These are phyloP conservation scores for Momotus momota DNA, from an alignment of 2,797 vertebrate species.

Conservation along the genomic window DNA sequence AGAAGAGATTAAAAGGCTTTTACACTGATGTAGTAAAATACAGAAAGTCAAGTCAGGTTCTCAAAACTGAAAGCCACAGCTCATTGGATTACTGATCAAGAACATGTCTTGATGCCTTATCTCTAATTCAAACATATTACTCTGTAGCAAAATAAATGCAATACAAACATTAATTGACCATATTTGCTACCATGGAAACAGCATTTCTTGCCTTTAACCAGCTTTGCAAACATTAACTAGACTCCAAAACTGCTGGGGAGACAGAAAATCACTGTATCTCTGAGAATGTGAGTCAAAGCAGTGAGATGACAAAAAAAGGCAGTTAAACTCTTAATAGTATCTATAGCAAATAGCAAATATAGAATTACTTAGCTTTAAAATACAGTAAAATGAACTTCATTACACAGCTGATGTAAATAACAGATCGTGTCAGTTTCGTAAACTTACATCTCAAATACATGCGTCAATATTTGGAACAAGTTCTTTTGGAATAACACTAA, in stretches of 20 bases:
- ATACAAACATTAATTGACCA: not conserved
- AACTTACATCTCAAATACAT: not conserved
- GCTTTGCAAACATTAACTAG: not conserved
- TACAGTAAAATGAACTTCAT: not conserved
- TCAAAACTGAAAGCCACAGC: not conserved
- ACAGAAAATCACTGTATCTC: not conserved
- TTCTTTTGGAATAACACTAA: not conserved
- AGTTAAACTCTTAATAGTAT: not conserved
- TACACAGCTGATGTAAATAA: fast-evolving
- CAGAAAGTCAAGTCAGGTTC: not conserved
- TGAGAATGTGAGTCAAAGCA: not conserved
- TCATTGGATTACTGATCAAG: not conserved
- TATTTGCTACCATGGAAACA: not conserved
- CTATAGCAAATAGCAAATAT: not conserved
- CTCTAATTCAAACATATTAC: not conserved
- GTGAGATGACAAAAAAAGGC: not conserved
- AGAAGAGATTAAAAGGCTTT: not conserved
- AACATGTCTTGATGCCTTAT: not conserved
- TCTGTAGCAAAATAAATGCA: not conserved
- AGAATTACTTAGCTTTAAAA: not conserved
- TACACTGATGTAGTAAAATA: not conserved
- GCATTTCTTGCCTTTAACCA: not conserved
- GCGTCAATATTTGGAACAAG: not conserved
- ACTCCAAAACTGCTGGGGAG: not conserved
- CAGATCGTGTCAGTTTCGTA: not conserved